A percentile compares a stretch with the other conserved stretches of the same genome.
Evolutionary conservation across 2,113 vertebrate genomes (phyloP).

Genomic region (Sclerurus mexicanus): DNA sequence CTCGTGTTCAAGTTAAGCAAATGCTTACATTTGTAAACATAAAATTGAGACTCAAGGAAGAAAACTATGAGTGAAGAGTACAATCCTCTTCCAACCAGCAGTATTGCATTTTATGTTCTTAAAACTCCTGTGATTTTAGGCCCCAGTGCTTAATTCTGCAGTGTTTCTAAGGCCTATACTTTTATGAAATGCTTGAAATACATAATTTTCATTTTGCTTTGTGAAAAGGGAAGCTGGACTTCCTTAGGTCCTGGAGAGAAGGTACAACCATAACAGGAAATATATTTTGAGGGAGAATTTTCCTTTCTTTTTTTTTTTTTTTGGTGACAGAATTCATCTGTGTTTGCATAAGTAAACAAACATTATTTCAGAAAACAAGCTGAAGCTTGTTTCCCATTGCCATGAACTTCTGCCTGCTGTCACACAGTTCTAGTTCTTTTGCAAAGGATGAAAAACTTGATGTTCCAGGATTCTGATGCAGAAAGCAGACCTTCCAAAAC

Average conservation of each 20-base stretch:
- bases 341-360: not conserved
- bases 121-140: not conserved
- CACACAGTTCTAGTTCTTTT: not conserved
- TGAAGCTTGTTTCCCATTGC: not conserved
- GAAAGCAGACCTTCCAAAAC: not conserved
- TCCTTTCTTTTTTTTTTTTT: not conserved
- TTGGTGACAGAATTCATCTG: not conserved
- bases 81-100: not conserved
- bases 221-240: not conserved
- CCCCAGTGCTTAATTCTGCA: not conserved
- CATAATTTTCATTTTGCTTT: not conserved
- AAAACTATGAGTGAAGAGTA: not conserved
- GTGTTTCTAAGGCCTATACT: not conserved
- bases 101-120: not conserved
- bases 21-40: not conserved
- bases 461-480: not conserved
- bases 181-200: not conserved
- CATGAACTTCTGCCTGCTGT: not conserved
- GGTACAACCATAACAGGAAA: not conserved
- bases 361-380: not conserved
- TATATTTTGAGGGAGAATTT: not conserved
- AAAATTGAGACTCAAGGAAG: not conserved
- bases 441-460: not conserved
- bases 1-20: accelerated
- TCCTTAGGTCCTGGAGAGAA: not conserved